Base-by-base conservation (phyloP, 35 echinoderm and acorn worm species). In the Eucidaris tribuloides region DNA sequence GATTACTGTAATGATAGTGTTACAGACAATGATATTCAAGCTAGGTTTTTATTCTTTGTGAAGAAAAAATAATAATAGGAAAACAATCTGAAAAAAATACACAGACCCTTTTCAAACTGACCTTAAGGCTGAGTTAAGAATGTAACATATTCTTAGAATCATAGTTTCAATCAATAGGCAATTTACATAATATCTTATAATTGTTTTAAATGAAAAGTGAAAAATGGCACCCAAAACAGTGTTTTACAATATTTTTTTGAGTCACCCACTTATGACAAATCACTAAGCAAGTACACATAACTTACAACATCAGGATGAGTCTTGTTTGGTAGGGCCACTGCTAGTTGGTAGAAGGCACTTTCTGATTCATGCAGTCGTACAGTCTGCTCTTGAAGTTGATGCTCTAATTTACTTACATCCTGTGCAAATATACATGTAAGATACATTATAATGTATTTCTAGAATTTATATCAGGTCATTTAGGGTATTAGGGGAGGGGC, bases 291-390 rank as follows among this genome's bases (percentile, higher is more conserved):
- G n/a, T n/a, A n/a, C n/a, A 29, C 5, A 45, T 48, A 27, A 46
- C 87, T 96, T 82, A 96, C 93, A 45, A 72, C 79, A 55, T 86
- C 84, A 68, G 93, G 87, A 77, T 96, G 93, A 15, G 88, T 96
- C 34, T 76, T 58, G 50, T 96, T 96, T 79, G 93, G 93, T 46
- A 96, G 74, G n/a, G 57, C 77, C 31, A 65, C 57, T 22, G 87
- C 93, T 33, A 68, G 40, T 42, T 91, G 79, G 17, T 81, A 86
- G 64, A 91, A 91, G 1, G 45, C 40, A 56, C 84, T 49, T 62
- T 91, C 79, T 83, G 83, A 74, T 71, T 76, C 34, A 20, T 54
- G 7, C 58, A 93, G 39, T 28, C 80, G 41, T 17, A 2, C 58
- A 45, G 54, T 70, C 41, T 62, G 55, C 3, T 40, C 37, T 7